A percentile compares a stretch with the other conserved stretches of the same genome.
Evolutionary conservation across 1,140 invertebrate species (phyloP).

Genomic region (Diorhabda sublineata): DNA sequence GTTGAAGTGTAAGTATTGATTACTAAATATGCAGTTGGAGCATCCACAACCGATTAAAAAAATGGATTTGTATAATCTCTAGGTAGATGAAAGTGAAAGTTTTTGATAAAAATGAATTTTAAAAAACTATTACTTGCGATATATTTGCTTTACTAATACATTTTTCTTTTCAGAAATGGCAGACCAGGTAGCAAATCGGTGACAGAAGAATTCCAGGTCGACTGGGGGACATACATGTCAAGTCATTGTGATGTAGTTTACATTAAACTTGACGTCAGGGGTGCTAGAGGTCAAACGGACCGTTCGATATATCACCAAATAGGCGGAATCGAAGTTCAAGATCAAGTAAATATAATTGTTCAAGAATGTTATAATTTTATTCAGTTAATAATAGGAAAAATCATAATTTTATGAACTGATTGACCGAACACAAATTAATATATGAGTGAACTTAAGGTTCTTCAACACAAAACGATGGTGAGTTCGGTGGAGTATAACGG

Average conservation of each 20-base stretch:
- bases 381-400: too few relatives aligned
- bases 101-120: too few relatives aligned
- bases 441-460: too few relatives aligned
- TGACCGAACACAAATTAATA: too few relatives aligned
- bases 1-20: constrained; percentile 68
- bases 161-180: constrained; percentile 67
- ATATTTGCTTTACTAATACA: constrained; percentile 4
- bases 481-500: too few relatives aligned
- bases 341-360: constrained; percentile 55
- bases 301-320: constrained; percentile 72
- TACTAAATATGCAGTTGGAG: too few relatives aligned
- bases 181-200: constrained; percentile 84
- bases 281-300: constrained; percentile 76
- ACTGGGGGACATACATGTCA: constrained; percentile 91
- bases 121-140: too few relatives aligned
- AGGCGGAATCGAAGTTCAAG: constrained; percentile 82
- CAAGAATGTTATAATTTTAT: too few relatives aligned
- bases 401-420: too few relatives aligned
- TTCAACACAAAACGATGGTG: too few relatives aligned
- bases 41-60: too few relatives aligned
- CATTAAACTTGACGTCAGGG: constrained; percentile 81
- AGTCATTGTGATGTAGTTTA: constrained; percentile 88
- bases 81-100: not conserved
- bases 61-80: too few relatives aligned
- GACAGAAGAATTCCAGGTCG: constrained; percentile 77